Evolutionary conservation across 1,140 invertebrate species (phyloP).

Genomic region (Orius laevigatus): DNA sequence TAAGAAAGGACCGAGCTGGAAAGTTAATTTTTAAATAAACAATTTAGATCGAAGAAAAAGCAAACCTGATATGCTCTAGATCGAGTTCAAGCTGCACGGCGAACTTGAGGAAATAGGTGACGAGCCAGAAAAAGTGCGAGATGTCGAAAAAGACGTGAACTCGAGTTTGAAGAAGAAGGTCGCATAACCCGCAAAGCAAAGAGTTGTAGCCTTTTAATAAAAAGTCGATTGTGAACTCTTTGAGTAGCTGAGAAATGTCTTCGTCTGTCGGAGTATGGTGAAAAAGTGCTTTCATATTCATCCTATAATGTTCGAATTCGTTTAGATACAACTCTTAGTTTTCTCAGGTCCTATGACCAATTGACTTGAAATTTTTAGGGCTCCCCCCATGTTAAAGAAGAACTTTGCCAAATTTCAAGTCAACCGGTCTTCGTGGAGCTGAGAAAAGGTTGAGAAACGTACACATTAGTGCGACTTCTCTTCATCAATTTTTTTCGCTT

Average conservation of each 20-base stretch:
- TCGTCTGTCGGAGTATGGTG: slow-evolving; percentile 50
- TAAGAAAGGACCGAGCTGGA: slow-evolving; percentile 44
- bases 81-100: slow-evolving; percentile 54
- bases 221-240: slow-evolving; percentile 64
- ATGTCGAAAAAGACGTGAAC: slow-evolving; percentile 45
- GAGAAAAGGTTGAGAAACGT: no score
- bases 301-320: no score
- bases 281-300: slow-evolving; percentile 39
- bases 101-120: slow-evolving; percentile 62
- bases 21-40: slow-evolving; percentile 1
- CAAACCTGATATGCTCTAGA: slow-evolving; percentile 40
- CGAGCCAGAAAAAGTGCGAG: slow-evolving; percentile 63
- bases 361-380: no score
- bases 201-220: slow-evolving; percentile 52
- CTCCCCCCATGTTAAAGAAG: no score
- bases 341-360: no score
- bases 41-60: background rate
- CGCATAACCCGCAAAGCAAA: slow-evolving; percentile 43
- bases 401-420: no score
- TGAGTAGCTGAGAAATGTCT: slow-evolving; percentile 52
- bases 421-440: no score
- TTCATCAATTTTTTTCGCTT: slow-evolving; percentile 47
- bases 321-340: no score
- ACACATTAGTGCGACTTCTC: slow-evolving; percentile 45
- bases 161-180: slow-evolving; percentile 41